These are phyloP conservation scores for Norana najaformis DNA, from an alignment of 2,888 invertebrate species.

Conservation along the genomic window DNA sequence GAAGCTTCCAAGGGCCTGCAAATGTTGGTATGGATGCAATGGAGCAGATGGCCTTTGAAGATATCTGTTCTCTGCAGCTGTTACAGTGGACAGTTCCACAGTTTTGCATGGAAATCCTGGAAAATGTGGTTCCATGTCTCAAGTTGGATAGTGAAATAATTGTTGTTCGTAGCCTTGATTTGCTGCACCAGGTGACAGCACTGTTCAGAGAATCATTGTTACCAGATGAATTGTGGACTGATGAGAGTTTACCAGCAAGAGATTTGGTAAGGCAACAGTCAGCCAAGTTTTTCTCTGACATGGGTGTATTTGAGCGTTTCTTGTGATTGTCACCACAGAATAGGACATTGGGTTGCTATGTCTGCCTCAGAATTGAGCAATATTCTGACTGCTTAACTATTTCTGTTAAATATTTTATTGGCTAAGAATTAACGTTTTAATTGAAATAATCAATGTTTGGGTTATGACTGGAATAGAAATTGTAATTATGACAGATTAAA, in stretches of 20 bases:
- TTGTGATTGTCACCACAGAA: too few species aligned
- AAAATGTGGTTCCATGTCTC: constrained; percentile 50
- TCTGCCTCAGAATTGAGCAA: too few species aligned
- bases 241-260: constrained; percentile 52
- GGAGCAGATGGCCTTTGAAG: constrained; percentile 54
- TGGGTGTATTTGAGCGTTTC: too few species aligned
- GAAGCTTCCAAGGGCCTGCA: constrained; percentile 3
- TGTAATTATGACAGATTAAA: too few species aligned
- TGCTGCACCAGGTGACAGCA: constrained; percentile 40
- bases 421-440: too few species aligned
- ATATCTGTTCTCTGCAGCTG: constrained; percentile 52
- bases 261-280: constrained; percentile 52
- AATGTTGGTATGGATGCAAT: constrained; percentile 19
- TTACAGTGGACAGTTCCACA: constrained; percentile 58
- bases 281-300: neutral
- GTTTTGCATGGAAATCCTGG: constrained; percentile 53
- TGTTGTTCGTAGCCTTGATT: constrained; percentile 34
- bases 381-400: too few species aligned
- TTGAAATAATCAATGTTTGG: too few species aligned
- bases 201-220: constrained; percentile 49
- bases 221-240: constrained; percentile 50
- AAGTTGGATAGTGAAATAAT: constrained; percentile 46
- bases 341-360: too few species aligned
- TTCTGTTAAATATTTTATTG: too few species aligned
- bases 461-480: too few species aligned